Conservation (phyloP, 2,888 invertebrate species). For the Coremacera marginata region DNA sequence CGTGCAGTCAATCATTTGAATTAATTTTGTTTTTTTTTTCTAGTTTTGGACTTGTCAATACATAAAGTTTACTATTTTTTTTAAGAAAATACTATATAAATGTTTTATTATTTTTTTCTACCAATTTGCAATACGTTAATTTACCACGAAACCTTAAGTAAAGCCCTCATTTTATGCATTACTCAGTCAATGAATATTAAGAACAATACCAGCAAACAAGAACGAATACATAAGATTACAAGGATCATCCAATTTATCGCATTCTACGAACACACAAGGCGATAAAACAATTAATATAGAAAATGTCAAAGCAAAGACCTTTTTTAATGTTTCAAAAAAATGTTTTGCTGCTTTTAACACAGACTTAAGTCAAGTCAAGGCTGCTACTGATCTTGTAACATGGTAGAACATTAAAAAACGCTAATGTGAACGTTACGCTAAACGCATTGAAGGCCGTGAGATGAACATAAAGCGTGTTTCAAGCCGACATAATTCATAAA, state of each 20-base stretch:
- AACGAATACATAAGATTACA: background rate
- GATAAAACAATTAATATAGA: conserved; percentile 34
- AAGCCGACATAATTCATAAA: conserved; percentile 67
- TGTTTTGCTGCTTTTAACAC: background rate
- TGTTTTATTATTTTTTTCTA: too few species aligned
- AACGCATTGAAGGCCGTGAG: conserved; percentile 31
- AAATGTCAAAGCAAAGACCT: conserved; percentile 49
- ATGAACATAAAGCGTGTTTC: conserved; percentile 21
- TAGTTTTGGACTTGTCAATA: too few species aligned
- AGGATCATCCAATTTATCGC: background rate
- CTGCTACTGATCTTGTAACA: background rate
- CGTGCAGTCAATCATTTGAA: too few species aligned
- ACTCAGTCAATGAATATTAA: too few species aligned
- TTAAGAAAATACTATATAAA: too few species aligned
- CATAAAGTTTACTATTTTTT: too few species aligned
- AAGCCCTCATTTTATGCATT: too few species aligned
- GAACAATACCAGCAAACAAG: background rate
- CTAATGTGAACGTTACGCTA: conserved; percentile 8
- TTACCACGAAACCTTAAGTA: too few species aligned
- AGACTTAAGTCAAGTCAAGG: background rate
- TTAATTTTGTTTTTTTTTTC: too few species aligned
- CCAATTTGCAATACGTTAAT: too few species aligned
- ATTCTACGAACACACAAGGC: background rate
- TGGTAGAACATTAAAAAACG: background rate
- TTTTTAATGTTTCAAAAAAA: conserved; percentile 3